Percentiles rank a stretch among this genome's conserved stretches.
Evolutionary conservation across 2,113 vertebrate species (phyloP).

Genomic region (Symphodus melops): DNA sequence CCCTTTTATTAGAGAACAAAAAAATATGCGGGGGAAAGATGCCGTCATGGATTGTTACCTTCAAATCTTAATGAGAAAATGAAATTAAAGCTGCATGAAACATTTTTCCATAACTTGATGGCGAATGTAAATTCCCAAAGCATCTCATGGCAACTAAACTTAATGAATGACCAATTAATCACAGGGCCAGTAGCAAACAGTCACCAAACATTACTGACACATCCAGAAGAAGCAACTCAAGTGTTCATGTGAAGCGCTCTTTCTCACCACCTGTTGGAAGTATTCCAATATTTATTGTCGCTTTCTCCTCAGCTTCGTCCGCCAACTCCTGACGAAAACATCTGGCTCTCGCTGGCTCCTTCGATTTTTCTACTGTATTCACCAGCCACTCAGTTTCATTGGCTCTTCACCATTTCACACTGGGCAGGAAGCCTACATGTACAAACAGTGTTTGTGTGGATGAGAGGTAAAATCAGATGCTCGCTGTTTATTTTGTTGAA

Average conservation of each 20-base stretch:
- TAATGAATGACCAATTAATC: constrained; percentile 21
- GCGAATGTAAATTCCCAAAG: constrained; percentile 1
- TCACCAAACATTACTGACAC: constrained; percentile 43
- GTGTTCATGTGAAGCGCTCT: constrained; percentile 14
- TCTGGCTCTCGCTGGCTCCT: constrained; percentile 59
- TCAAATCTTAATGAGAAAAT: background rate
- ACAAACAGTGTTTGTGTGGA: constrained; percentile 40
- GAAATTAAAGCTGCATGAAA: constrained; percentile 19
- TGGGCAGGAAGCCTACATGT: constrained; percentile 51
- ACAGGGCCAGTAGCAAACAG: constrained; percentile 23
- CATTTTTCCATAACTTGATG: background rate
- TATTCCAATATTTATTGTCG: constrained; percentile 54
- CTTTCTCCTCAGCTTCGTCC: constrained; percentile 5
- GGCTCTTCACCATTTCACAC: constrained; percentile 50
- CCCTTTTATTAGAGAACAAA: background rate
- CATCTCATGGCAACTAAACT: background rate
- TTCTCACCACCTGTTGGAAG: constrained; percentile 58
- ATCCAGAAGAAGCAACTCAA: constrained; percentile 20
- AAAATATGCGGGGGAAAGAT: background rate
- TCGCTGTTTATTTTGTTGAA: constrained; percentile 21
- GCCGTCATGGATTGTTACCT: background rate
- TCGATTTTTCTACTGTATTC: constrained; percentile 52
- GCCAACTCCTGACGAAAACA: constrained; percentile 67
- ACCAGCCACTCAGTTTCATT: constrained; percentile 62
- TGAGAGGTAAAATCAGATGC: constrained; percentile 23